Evolutionary conservation across 37 sponge, comb jelly and placozoan genomes (phyloP), one percentile per base, ranked within the genome.

Genomic region (Beroe forskalii): DNA sequence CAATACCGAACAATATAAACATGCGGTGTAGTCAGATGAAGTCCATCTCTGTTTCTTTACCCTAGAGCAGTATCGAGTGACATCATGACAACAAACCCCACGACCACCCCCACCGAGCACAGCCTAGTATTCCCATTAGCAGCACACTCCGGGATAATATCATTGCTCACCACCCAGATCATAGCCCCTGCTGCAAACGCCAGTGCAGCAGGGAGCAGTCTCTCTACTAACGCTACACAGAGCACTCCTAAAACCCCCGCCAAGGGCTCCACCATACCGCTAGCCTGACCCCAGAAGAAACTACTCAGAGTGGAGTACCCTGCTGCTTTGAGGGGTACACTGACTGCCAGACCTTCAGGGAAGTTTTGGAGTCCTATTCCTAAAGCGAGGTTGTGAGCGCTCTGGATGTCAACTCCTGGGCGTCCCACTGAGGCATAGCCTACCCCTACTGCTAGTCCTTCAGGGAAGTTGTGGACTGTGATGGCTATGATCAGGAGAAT

Each of bases 101-200:
- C 60, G 20, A 97, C 92, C 0, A 63, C 90, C 3, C 93, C 95
- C 63, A 92, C 38, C 0, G 94, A 93, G 19, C 94, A 92, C 30
- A 97, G 90, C 23, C 92, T 91, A 40, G 95, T 94, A 93, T 97
- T 95, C 6, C 96, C 96, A 93, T 96, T 94, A 75, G 93, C 66
- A 43, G 92, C 22, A 14, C 94, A 91, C 60, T 97, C 98, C 22
- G 98, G 98, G 0, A 97, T 91, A 32, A 97, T 94, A 64, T 97
- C 98, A 89, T 97, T 94, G 0, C 92, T 83, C 14, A 97, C 98
- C 32, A 97, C 98, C 75, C 91, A 96, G 8, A 97, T 94, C 98
- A 97, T 97, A 20, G 98, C 98, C 40, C 98, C 98, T 60, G 96
- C 98, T 36, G 98, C 98, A 94, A 97, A 97, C n/a, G 98, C 91